These are phyloP conservation scores for Chaunax sp. DNA, from an alignment of 2,797 vertebrate genomes.

Conservation along the genomic window DNA sequence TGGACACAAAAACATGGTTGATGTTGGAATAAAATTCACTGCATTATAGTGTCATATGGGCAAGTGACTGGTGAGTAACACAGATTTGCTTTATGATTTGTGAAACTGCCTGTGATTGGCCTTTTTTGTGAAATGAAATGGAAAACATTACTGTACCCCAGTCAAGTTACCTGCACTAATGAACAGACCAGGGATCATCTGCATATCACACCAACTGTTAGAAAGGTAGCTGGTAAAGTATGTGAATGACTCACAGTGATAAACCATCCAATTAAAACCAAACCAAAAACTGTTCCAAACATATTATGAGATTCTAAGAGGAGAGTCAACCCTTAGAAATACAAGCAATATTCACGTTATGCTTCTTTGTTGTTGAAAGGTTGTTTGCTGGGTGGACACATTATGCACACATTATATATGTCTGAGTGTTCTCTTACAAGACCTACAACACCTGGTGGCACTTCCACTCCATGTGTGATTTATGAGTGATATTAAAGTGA, in stretches of 20 bases:
- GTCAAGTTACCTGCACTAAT: slow-evolving; percentile 23
- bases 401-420: not conserved
- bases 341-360: not conserved
- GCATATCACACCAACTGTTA: slow-evolving; percentile 28
- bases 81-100: slow-evolving; percentile 18
- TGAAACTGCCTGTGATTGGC: slow-evolving; percentile 33
- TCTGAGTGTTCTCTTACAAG: not conserved
- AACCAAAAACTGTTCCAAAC: not conserved
- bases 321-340: not conserved
- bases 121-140: slow-evolving; percentile 35
- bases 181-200: slow-evolving; percentile 28
- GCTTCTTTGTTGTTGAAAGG: no score
- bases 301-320: not conserved
- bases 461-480: slow-evolving; percentile 31
- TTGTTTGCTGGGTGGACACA: no score
- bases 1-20: slow-evolving; percentile 31
- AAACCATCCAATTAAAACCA: slow-evolving; percentile 12
- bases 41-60: slow-evolving; percentile 34
- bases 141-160: slow-evolving; percentile 26
- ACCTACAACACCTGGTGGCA: not conserved
- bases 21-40: slow-evolving; percentile 20
- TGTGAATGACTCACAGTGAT: slow-evolving; percentile 14
- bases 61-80: not conserved
- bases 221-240: slow-evolving; percentile 7
- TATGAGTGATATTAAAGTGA: slow-evolving; percentile 26